phyloP scores from a whole-genome alignment of 2,888 invertebrate genomes.

The Lasioglossum villosulum region DNA sequence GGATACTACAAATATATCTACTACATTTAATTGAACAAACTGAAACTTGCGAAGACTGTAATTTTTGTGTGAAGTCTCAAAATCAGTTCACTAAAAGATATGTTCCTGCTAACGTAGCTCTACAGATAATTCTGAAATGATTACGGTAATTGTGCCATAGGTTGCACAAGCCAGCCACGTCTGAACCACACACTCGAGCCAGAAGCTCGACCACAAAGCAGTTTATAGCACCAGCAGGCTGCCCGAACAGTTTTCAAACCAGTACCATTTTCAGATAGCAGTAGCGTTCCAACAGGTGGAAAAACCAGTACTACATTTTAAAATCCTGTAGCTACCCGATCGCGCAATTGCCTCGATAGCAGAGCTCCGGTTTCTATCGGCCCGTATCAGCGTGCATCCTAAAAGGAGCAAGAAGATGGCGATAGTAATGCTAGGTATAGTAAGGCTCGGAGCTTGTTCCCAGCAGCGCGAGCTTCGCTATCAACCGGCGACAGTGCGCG shows the following conservation, averaged over 20 bases:
- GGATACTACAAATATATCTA: too few relatives aligned
- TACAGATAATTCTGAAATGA: neutral
- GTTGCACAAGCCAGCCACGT: neutral
- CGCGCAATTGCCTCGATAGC: neutral
- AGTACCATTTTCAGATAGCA: neutral
- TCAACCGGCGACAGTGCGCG: constrained; percentile 44
- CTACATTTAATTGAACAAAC: neutral
- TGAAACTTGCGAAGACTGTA: neutral
- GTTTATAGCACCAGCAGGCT: neutral
- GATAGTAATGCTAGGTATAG: neutral
- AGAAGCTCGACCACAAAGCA: neutral
- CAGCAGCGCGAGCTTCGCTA: constrained; percentile 30
- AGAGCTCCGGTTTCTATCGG: constrained; percentile 22
- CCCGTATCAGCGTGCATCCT: too few relatives aligned
- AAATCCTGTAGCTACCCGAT: neutral
- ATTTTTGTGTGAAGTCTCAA: neutral
- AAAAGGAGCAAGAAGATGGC: constrained; percentile 13
- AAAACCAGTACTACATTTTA: neutral
- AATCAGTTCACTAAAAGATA: neutral
- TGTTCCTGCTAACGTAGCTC: neutral
- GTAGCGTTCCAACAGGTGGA: neutral
- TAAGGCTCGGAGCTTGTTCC: neutral
- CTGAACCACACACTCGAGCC: neutral
- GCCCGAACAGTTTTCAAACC: neutral
- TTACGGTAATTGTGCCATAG: neutral